These are phyloP conservation scores for Corythornis leucogaster DNA, from an alignment of 2,797 vertebrate genomes.

Conservation along the genomic window DNA sequence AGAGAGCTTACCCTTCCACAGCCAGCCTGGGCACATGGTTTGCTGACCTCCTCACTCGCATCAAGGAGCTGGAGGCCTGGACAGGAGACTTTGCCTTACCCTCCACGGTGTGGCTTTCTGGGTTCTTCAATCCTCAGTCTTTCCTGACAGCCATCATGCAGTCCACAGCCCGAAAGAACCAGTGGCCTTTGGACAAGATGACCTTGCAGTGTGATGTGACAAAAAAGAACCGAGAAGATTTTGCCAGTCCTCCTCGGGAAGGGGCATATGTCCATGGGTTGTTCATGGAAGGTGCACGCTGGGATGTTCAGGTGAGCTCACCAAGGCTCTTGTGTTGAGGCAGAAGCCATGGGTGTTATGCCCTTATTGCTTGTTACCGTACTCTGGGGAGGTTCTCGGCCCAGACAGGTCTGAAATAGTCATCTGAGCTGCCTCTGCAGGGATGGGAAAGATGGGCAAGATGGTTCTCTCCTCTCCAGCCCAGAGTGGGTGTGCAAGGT, in stretches of 20 bases:
- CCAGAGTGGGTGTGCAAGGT: background rate
- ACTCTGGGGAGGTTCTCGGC: background rate
- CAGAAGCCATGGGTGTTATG: background rate
- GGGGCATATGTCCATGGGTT: slow-evolving; percentile 90
- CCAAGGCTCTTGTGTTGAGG: background rate
- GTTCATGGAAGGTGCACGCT: slow-evolving; percentile 94
- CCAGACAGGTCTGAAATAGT: background rate
- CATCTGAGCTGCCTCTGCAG: background rate
- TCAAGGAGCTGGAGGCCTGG: slow-evolving; percentile 92
- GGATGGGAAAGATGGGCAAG: background rate
- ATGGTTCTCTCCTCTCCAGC: background rate
- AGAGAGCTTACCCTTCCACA: slow-evolving; percentile 89
- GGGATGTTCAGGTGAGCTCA: slow-evolving; percentile 85
- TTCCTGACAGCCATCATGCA: slow-evolving; percentile 97
- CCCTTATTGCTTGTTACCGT: background rate
- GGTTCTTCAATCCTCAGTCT: slow-evolving; percentile 96
- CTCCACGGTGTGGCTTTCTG: slow-evolving; percentile 88
- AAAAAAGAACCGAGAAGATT: slow-evolving; percentile 90
- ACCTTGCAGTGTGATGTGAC: slow-evolving; percentile 92
- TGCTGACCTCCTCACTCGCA: slow-evolving; percentile 87
- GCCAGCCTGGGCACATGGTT: slow-evolving; percentile 89
- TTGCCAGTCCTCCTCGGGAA: slow-evolving; percentile 87
- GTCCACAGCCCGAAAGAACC: slow-evolving; percentile 84
- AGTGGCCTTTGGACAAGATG: slow-evolving; percentile 95
- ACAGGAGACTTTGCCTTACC: slow-evolving; percentile 88